phyloP scores from a whole-genome alignment of 2,888 invertebrate species.

The Euzetes globulus region DNA sequence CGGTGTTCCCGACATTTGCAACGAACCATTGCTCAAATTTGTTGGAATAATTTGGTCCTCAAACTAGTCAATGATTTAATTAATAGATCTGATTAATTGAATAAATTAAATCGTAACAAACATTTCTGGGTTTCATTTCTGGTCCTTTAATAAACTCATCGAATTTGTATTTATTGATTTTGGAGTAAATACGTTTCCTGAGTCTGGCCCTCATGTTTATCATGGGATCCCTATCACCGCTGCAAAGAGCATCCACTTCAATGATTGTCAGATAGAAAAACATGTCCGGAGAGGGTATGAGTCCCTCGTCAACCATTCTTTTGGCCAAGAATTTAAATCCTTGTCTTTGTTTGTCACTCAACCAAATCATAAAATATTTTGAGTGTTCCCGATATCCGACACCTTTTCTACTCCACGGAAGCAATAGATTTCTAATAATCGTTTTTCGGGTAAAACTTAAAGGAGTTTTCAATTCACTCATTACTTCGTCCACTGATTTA shows the following conservation, averaged over 20 bases:
- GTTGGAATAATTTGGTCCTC: not conserved
- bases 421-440: constrained; percentile 49
- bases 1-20: constrained; percentile 15
- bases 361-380: constrained; percentile 51
- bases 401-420: constrained; percentile 57
- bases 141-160: constrained; percentile 24
- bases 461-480: constrained; percentile 32
- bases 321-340: constrained; percentile 37
- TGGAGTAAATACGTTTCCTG: not conserved
- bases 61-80: not conserved
- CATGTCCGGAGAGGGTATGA: constrained; percentile 57
- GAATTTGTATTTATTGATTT: constrained; percentile 16
- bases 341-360: constrained; percentile 31
- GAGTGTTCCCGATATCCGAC: constrained; percentile 61
- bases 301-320: constrained; percentile 52
- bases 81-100: not conserved
- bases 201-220: not conserved
- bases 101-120: not conserved
- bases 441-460: not conserved
- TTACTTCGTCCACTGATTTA: constrained; percentile 22
- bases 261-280: constrained; percentile 60
- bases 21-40: not conserved
- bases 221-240: constrained; percentile 9
- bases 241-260: constrained; percentile 58
- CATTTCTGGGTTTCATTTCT: constrained; percentile 26